A percentile compares a stretch with the other conserved stretches of the same genome.
These are phyloP conservation scores for Baryphthengus martii DNA, from an alignment of 2,113 vertebrate genomes.

Conservation along the genomic window DNA sequence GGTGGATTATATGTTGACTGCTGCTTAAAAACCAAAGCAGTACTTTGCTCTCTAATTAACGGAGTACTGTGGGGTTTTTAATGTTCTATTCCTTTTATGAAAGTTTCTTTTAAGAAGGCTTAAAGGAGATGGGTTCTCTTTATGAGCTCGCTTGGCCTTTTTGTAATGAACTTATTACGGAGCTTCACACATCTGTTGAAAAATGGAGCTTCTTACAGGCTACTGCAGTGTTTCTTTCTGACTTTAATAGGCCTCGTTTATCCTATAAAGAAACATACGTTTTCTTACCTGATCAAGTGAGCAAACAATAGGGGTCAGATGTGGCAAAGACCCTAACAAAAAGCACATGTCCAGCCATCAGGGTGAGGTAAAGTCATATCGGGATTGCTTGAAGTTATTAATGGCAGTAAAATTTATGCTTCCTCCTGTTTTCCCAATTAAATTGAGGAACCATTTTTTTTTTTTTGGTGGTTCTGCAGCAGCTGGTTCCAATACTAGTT, in stretches of 20 bases:
- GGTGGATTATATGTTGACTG: conserved; percentile 42
- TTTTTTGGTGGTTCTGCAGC: conserved; percentile 78
- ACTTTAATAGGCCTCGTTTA: conserved; percentile 78
- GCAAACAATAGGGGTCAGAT: conserved; percentile 81
- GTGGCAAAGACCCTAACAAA: conserved; percentile 83
- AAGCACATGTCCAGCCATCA: conserved; percentile 86
- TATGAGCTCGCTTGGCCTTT: conserved; percentile 68
- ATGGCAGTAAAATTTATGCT: conserved; percentile 98
- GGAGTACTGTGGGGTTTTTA: conserved; percentile 46
- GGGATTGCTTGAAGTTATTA: conserved; percentile 90
- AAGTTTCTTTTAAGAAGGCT: conserved; percentile 62
- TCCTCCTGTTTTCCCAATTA: conserved; percentile 97
- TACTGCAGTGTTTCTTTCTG: conserved; percentile 68
- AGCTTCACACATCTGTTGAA: conserved; percentile 77
- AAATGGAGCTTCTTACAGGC: conserved; percentile 70
- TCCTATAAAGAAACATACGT: conserved; percentile 76
- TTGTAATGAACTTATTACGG: conserved; percentile 73
- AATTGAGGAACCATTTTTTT: conserved; percentile 81
- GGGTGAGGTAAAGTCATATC: conserved; percentile 78
- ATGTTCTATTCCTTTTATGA: conserved; percentile 60
- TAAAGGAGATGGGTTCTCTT: conserved; percentile 59
- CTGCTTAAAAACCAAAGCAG: conserved; percentile 44
- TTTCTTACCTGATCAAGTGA: conserved; percentile 83
- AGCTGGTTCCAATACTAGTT: conserved; percentile 87
- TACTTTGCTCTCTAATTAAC: conserved; percentile 59